A percentile compares a stretch with the other conserved stretches of the same genome.
Evolutionary conservation across 2,797 vertebrate species (phyloP).

Genomic region (Caiman crocodilus): DNA sequence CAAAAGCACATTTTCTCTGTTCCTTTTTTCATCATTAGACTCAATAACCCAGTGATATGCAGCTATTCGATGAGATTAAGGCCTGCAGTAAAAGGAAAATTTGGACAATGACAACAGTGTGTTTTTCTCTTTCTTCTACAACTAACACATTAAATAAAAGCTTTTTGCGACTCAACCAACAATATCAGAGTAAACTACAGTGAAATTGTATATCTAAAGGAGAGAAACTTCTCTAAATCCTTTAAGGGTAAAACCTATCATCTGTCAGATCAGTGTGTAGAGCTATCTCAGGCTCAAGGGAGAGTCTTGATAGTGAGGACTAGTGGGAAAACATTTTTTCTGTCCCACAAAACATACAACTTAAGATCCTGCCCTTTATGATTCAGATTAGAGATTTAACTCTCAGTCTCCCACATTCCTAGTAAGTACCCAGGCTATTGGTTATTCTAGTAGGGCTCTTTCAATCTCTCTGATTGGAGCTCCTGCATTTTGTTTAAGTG

Average conservation of each 20-base stretch:
- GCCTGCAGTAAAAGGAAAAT: conserved; percentile 28
- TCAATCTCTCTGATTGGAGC: too few relatives aligned
- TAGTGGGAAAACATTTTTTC: background rate
- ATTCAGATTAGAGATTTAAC: too few relatives aligned
- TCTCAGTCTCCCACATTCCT: too few relatives aligned
- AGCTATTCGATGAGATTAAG: conserved; percentile 47
- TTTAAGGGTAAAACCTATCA: conserved; percentile 14
- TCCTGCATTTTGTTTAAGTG: too few relatives aligned
- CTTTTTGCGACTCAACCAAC: conserved; percentile 13
- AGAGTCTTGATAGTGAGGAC: background rate
- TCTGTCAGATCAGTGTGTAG: background rate
- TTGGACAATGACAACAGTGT: conserved; percentile 9
- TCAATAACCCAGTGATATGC: conserved; percentile 53
- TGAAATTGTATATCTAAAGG: background rate
- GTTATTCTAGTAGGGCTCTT: too few relatives aligned
- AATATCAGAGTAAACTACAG: background rate
- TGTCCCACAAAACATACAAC: too few relatives aligned
- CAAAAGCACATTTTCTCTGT: conserved; percentile 41
- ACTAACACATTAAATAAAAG: background rate
- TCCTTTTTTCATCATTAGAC: conserved; percentile 61
- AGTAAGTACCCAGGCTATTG: too few relatives aligned
- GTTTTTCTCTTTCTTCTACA: background rate
- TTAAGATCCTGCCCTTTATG: too few relatives aligned
- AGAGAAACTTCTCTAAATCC: conserved; percentile 1
- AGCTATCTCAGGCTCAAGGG: background rate